phyloP scores from a whole-genome alignment of 2,113 vertebrate species.

The Menura novaehollandiae region DNA sequence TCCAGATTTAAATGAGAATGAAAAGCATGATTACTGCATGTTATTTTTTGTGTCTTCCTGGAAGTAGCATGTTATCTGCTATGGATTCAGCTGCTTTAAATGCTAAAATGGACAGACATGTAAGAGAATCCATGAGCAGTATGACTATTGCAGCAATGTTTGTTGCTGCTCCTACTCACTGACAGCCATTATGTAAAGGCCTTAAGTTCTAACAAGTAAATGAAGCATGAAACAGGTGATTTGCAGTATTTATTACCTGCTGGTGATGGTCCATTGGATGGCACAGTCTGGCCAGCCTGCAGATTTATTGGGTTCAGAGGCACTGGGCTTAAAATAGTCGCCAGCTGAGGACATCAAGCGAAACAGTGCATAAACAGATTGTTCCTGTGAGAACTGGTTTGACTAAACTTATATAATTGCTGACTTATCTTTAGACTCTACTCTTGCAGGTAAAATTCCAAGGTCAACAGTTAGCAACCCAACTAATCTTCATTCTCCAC shows the following conservation, averaged over 20 bases:
- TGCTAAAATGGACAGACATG: background rate
- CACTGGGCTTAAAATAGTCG: conserved; percentile 32
- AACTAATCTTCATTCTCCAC: background rate
- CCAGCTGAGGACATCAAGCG: conserved; percentile 45
- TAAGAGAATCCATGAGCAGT: background rate
- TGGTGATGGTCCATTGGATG: background rate
- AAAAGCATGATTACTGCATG: background rate
- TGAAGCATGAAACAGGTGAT: background rate
- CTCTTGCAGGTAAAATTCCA: background rate
- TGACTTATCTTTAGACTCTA: background rate
- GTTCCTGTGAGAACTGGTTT: background rate
- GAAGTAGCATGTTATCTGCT: background rate
- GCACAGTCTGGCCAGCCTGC: background rate
- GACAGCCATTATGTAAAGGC: background rate
- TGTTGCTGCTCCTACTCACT: background rate
- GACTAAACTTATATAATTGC: background rate
- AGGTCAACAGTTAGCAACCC: background rate
- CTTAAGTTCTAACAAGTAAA: background rate
- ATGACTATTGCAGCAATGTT: background rate
- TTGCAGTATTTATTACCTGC: conserved; percentile 46
- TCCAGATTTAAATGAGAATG: background rate
- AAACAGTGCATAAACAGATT: background rate
- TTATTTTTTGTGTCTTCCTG: background rate
- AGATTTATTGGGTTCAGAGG: conserved; percentile 62
- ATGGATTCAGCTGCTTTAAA: background rate